phyloP scores from a whole-genome alignment of 1,140 invertebrate species.

The Drosophila serrata region DNA sequence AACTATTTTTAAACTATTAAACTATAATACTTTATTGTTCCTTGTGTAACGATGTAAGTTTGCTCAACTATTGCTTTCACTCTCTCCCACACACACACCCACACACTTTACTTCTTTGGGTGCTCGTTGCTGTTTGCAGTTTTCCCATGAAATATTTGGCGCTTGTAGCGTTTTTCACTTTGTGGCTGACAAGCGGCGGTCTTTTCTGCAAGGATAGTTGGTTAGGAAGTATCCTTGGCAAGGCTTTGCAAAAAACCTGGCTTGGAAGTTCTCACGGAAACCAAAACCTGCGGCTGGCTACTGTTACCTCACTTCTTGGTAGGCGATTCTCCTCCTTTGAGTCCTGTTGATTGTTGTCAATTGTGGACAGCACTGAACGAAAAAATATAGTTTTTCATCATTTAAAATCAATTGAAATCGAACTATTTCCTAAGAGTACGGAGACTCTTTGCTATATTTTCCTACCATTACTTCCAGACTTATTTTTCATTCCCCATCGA shows the following conservation, averaged over 20 bases:
- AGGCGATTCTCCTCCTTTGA: too few relatives aligned
- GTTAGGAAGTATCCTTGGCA: constrained; percentile 18
- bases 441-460: too few relatives aligned
- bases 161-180: constrained; percentile 74
- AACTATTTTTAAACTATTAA: background rate
- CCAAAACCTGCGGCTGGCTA: constrained; percentile 31
- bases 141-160: constrained; percentile 76
- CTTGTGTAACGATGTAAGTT: constrained; percentile 8
- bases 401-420: background rate
- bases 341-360: constrained; percentile 9
- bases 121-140: constrained; percentile 32
- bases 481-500: background rate
- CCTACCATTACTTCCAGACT: background rate
- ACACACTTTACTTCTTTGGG: constrained; percentile 3
- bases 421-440: too few relatives aligned
- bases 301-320: constrained; percentile 16
- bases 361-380: background rate
- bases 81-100: constrained; percentile 26
- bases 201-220: constrained; percentile 10
- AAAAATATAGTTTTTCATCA: background rate
- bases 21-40: background rate
- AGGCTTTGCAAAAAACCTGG: constrained; percentile 48
- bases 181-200: constrained; percentile 41
- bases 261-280: constrained; percentile 52
- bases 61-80: constrained; percentile 11